Base-by-base conservation (phyloP, 2,113 vertebrate genomes). In the Urocitellus parryii region DNA sequence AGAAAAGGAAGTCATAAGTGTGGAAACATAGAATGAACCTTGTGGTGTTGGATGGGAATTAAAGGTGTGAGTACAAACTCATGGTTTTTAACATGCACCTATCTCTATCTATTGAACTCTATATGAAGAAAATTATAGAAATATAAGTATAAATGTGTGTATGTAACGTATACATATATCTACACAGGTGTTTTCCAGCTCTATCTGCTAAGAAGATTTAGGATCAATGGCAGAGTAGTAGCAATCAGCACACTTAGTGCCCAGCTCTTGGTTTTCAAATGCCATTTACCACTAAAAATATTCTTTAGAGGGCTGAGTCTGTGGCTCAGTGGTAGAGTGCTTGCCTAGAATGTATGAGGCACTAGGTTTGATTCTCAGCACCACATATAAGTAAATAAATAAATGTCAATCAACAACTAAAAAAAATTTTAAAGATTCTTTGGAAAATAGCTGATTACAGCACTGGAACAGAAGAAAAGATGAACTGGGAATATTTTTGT, bases 251-350 rank as follows among this genome's bases (percentile, higher is more conserved):
- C 24, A 67, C 0, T 7, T 29, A 67, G 6, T 45, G 6, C 20
- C 29, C 70, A 92, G 37, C 63, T 37, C 20, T 90, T 96, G n/a
- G 0, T 65, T 96, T 91, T 85, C 37, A 92, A 96, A 80, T 61
- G n/a, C 2, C 34, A 37, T 80, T 92, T 68, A 72, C 32, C 42
- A 70, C 48, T 80, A 39, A 90, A 83, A 63, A 74, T 10, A 53
- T 56, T 90, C 51, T 10, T 68, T 79, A 8, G 17, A 61, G 12
- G 48, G 48, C 48, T 51, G 48, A 13, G 48, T 12, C 12, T 51
- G 48, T 51, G 48, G 48, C 48, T 51, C 48, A 51, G 48, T 51
- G 48, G 48, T 51, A 51, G 48, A 51, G 48, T 51, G 48, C 48
- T 51, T 51, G 48, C 48, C 48, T 51, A 51, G 48, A 11, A 51